Conservation (phyloP, 2,797 vertebrate genomes). For the Nyctalus aviator region DNA sequence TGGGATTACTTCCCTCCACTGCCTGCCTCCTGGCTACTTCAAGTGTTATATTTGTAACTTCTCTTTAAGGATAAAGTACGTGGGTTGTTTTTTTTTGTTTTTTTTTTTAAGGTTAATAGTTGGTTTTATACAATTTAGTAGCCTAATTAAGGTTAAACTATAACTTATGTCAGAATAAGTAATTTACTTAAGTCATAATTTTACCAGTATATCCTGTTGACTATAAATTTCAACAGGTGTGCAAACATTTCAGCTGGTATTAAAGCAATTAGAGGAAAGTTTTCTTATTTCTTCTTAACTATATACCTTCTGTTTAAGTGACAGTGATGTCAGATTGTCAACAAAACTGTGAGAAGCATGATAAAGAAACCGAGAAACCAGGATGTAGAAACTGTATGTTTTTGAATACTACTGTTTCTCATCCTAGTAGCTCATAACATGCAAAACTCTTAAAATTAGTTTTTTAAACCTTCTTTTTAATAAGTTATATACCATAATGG, state of each 20-base stretch:
- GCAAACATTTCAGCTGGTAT: constrained; percentile 64
- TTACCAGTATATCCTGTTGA: background rate
- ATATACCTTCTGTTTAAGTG: constrained; percentile 46
- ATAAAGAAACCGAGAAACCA: background rate
- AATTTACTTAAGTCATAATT: constrained; percentile 15
- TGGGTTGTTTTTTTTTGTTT: too few species aligned
- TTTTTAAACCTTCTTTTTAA: constrained; percentile 32
- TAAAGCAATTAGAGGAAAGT: constrained; percentile 26
- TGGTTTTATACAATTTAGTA: constrained; percentile 44
- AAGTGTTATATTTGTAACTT: background rate
- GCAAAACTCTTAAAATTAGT: constrained; percentile 38
- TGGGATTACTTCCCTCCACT: background rate
- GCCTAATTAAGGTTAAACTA: constrained; percentile 62
- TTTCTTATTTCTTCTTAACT: constrained; percentile 53
- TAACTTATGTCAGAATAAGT: constrained; percentile 62
- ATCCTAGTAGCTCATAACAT: constrained; percentile 6
- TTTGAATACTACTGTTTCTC: constrained; percentile 32
- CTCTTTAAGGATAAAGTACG: constrained; percentile 14
- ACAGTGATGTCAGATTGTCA: constrained; percentile 50
- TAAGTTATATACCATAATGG: background rate
- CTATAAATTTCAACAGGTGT: constrained; percentile 63
- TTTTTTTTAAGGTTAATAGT: constrained; percentile 31
- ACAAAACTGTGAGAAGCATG: constrained; percentile 7
- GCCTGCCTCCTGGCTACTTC: background rate
- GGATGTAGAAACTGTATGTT: background rate